These are phyloP conservation scores for Cryptocephalus moraei DNA, from an alignment of 2,888 invertebrate species.

Conservation along the genomic window DNA sequence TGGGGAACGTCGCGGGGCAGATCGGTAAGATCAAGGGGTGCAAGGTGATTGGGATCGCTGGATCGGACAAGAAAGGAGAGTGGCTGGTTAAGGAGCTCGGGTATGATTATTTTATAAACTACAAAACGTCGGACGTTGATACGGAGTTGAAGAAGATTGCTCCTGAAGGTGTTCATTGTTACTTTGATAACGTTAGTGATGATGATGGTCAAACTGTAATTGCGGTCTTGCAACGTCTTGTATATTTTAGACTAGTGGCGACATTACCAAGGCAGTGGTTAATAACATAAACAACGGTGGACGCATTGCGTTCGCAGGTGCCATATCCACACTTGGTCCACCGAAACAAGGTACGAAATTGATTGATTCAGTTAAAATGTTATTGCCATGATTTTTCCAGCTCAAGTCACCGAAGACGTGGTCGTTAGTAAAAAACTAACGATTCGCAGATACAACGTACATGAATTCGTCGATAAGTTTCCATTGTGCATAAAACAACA, in stretches of 20 bases:
- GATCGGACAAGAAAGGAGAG: slow-evolving; percentile 56
- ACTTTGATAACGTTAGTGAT: slow-evolving; percentile 60
- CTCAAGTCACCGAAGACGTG: slow-evolving; percentile 11
- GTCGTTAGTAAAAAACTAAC: slow-evolving; percentile 19
- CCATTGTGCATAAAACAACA: slow-evolving; percentile 54
- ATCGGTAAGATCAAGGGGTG: slow-evolving; percentile 63
- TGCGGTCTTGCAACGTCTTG: no score
- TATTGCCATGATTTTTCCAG: slow-evolving; percentile 11
- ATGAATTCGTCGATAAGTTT: slow-evolving; percentile 40
- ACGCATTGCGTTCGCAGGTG: slow-evolving; percentile 58
- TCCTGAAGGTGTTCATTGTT: slow-evolving; percentile 61
- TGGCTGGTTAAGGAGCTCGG: slow-evolving; percentile 53
- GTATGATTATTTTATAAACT: slow-evolving; percentile 60
- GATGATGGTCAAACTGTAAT: no score
- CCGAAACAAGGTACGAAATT: not conserved
- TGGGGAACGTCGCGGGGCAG: slow-evolving; percentile 67
- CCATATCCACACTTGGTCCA: slow-evolving; percentile 43
- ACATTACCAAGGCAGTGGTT: slow-evolving; percentile 51
- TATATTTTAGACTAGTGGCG: slow-evolving; percentile 51
- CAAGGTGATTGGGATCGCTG: slow-evolving; percentile 59
- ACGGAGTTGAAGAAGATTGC: slow-evolving; percentile 47
- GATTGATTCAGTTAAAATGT: no score
- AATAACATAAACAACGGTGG: slow-evolving; percentile 54
- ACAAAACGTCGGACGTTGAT: slow-evolving; percentile 49
- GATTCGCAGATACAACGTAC: slow-evolving; percentile 24